Percentiles rank a stretch among this genome's conserved stretches.
These are phyloP conservation scores for Timema cristinae DNA, from an alignment of 2,888 invertebrate genomes.

Conservation along the genomic window DNA sequence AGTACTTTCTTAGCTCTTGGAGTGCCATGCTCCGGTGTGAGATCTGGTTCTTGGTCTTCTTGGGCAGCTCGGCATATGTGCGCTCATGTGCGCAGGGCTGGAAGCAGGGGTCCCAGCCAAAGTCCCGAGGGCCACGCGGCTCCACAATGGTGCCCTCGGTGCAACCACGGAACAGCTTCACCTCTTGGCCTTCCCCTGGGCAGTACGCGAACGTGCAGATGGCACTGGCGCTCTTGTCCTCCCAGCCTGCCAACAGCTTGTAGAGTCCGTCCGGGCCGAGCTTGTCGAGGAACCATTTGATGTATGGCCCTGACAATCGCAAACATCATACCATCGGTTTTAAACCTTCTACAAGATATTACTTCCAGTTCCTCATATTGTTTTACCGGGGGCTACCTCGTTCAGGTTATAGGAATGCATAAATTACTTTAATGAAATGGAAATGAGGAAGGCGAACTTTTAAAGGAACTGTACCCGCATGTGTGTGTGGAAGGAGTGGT, in stretches of 20 bases:
- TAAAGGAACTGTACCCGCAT: no score
- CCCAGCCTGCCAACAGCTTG: constrained; percentile 71
- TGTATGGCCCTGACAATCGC: constrained; percentile 69
- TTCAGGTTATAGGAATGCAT: no score
- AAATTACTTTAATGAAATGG: no score
- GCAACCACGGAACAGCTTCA: constrained; percentile 76
- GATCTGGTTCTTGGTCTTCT: constrained; percentile 82
- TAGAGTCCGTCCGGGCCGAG: constrained; percentile 81
- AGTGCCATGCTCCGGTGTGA: constrained; percentile 89
- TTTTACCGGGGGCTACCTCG: no score
- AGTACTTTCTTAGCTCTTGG: constrained; percentile 60
- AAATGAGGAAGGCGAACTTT: no score
- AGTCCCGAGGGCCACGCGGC: constrained; percentile 80
- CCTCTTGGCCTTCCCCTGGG: constrained; percentile 52
- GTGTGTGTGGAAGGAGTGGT: no score
- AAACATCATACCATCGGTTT: no score
- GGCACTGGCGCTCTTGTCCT: constrained; percentile 90
- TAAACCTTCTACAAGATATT: no score
- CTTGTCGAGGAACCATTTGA: constrained; percentile 95
- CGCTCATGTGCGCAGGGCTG: constrained; percentile 70
- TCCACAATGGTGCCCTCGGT: constrained; percentile 82
- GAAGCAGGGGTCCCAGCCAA: constrained; percentile 98
- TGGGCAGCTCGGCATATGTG: constrained; percentile 90
- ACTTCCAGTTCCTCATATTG: no score
- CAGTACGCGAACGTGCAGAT: constrained; percentile 90